phyloP scores from a whole-genome alignment of 2,888 invertebrate genomes.

The Drosophila niveifrons region DNA sequence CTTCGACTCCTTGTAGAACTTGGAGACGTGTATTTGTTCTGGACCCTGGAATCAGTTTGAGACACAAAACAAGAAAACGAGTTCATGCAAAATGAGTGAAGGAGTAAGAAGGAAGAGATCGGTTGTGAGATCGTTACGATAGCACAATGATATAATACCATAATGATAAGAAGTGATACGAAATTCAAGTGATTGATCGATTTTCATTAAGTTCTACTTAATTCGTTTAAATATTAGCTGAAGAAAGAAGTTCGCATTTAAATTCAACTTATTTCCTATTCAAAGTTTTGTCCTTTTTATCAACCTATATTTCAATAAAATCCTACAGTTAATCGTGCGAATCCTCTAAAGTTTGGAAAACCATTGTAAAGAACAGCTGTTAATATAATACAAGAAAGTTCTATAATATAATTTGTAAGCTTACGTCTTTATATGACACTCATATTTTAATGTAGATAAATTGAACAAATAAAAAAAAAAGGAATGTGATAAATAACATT shows the following conservation, averaged over 20 bases:
- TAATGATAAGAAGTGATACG: background rate
- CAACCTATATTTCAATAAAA: too few species aligned
- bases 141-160: background rate
- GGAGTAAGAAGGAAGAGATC: conserved; percentile 44
- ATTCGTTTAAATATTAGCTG: too few species aligned
- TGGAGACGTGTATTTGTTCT: conserved; percentile 94
- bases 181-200: background rate
- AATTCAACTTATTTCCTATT: too few species aligned
- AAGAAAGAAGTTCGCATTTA: too few species aligned
- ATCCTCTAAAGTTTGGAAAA: too few species aligned
- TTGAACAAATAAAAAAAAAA: background rate
- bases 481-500: background rate
- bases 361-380: too few species aligned
- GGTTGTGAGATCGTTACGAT: conserved; percentile 21
- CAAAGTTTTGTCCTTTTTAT: too few species aligned
- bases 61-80: conserved; percentile 72
- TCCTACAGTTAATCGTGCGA: too few species aligned
- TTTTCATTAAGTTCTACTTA: too few species aligned
- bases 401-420: background rate
- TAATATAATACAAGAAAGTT: too few species aligned
- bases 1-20: conserved; percentile 95
- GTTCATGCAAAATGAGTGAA: conserved; percentile 71
- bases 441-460: background rate
- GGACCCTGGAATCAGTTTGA: conserved; percentile 89
- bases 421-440: background rate